Evolutionary conservation across 2,888 invertebrate species (phyloP).

Genomic region (Masnerella sp.): DNA sequence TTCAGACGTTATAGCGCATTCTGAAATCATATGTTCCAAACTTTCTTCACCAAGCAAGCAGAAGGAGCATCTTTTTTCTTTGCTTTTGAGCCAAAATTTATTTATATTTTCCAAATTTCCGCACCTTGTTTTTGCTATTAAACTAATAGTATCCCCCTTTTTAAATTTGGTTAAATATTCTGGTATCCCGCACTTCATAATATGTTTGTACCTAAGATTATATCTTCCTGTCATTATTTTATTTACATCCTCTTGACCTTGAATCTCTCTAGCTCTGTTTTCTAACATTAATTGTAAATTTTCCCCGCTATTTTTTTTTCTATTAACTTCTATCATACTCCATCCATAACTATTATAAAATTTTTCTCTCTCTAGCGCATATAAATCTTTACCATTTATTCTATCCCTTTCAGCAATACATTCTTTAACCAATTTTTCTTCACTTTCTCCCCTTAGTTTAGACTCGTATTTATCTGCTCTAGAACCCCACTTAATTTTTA

Average conservation of each 20-base stretch:
- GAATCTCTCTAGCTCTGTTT: conserved; percentile 1
- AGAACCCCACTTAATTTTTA: background rate
- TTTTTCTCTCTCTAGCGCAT: background rate
- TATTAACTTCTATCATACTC: background rate
- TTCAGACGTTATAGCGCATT: background rate
- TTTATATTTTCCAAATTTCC: background rate
- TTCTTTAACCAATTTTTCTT: background rate
- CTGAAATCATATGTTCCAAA: background rate
- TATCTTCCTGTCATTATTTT: background rate
- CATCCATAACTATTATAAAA: background rate
- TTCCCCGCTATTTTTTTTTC: conserved; percentile 1
- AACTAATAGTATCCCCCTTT: background rate
- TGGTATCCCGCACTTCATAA: background rate
- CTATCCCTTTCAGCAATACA: background rate
- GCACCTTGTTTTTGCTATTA: background rate
- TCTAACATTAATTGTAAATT: background rate
- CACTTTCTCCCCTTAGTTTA: background rate
- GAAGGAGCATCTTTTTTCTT: background rate
- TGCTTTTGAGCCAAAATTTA: background rate
- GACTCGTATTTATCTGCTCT: background rate
- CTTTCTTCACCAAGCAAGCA: background rate
- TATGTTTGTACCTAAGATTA: conserved; percentile 1
- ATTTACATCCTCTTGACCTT: conserved; percentile 4
- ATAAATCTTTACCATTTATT: background rate
- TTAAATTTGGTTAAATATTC: background rate